Percentiles rank a stretch among this genome's conserved stretches.
These are phyloP conservation scores for Phalera bucephala DNA, from an alignment of 2,888 invertebrate species.

Conservation along the genomic window DNA sequence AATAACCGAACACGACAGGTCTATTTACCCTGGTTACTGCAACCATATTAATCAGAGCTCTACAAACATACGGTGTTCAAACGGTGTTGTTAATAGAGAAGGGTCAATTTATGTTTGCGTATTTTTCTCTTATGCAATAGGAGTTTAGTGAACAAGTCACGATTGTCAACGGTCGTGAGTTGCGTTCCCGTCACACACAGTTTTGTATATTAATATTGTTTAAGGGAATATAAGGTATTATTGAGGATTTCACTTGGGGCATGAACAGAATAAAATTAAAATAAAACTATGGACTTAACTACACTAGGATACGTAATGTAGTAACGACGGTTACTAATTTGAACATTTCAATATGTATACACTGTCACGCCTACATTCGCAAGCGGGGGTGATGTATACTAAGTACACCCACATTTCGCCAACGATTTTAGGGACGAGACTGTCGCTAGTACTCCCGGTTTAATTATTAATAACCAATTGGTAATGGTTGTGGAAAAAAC, in stretches of 20 bases:
- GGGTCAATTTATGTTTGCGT: constrained; percentile 12
- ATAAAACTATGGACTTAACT: too few relatives aligned
- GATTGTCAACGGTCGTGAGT: constrained; percentile 18
- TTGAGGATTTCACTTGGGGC: not conserved
- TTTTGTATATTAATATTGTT: constrained; percentile 23
- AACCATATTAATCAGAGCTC: constrained; percentile 16
- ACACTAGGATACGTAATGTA: too few relatives aligned
- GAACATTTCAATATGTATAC: too few relatives aligned
- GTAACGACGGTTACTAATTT: too few relatives aligned
- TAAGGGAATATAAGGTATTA: constrained; percentile 14
- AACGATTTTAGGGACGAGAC: too few relatives aligned
- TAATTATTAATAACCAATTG: too few relatives aligned
- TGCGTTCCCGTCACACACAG: constrained; percentile 30
- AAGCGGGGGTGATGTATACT: too few relatives aligned
- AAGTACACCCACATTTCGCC: too few relatives aligned
- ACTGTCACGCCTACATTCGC: too few relatives aligned
- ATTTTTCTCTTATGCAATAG: constrained; percentile 29
- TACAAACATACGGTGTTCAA: constrained; percentile 3
- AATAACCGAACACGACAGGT: constrained; percentile 7
- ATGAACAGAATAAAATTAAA: too few relatives aligned
- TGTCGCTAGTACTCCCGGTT: too few relatives aligned
- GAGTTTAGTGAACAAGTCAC: constrained; percentile 35
- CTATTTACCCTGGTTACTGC: constrained; percentile 2
- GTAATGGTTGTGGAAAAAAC: too few relatives aligned
- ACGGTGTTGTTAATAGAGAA: constrained; percentile 2